A percentile compares a stretch with the other conserved stretches of the same genome.
These are phyloP conservation scores for Eclectus roratus DNA, from an alignment of 2,113 vertebrate species.

Conservation along the genomic window DNA sequence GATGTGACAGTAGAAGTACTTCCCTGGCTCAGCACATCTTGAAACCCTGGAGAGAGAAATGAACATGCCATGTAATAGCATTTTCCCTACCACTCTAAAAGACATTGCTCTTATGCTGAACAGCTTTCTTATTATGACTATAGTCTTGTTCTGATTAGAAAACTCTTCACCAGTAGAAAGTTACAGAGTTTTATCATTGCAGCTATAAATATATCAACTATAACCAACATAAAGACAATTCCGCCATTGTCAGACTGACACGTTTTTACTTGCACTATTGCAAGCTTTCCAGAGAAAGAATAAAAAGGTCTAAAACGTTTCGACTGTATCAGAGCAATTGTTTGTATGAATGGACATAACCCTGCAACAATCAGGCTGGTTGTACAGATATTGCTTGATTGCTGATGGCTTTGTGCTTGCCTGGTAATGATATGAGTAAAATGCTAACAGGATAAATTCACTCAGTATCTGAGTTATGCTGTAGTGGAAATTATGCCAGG, in stretches of 20 bases:
- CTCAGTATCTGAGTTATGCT: neutral
- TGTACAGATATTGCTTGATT: neutral
- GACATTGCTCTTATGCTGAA: neutral
- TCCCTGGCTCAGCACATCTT: slow-evolving; percentile 66
- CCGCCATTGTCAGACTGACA: neutral
- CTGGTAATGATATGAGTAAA: neutral
- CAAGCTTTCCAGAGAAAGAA: neutral
- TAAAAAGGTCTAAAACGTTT: neutral
- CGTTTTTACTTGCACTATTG: neutral
- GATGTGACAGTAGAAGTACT: neutral
- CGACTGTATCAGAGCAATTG: neutral
- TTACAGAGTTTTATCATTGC: neutral
- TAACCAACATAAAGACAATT: neutral
- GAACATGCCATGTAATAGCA: neutral
- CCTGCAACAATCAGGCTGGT: neutral
- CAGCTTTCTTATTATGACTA: neutral
- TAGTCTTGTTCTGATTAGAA: neutral
- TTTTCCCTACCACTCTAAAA: neutral
- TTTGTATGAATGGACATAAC: neutral
- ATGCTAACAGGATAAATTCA: neutral
- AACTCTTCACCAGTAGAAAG: neutral
- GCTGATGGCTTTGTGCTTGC: neutral
- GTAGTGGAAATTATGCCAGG: neutral
- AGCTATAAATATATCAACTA: neutral
- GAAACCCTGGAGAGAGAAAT: slow-evolving; percentile 68